These are phyloP conservation scores for Spialia ferax DNA, from an alignment of 2,888 invertebrate genomes.

Conservation along the genomic window DNA sequence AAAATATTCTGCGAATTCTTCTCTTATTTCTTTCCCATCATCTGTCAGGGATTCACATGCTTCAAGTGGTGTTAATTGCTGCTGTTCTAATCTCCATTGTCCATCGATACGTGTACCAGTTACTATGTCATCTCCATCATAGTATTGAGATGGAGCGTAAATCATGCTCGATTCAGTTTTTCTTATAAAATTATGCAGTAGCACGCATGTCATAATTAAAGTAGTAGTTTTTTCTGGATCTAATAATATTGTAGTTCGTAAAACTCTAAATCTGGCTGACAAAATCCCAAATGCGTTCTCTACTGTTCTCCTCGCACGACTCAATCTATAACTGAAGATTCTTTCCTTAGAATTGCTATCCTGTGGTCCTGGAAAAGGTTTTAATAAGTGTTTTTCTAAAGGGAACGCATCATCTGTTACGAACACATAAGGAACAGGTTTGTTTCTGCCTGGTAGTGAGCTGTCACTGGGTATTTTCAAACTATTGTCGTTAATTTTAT, in stretches of 20 bases:
- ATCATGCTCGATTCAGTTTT: constrained; percentile 30
- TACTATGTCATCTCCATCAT: constrained; percentile 44
- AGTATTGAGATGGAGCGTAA: constrained; percentile 47
- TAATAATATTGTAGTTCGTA: constrained; percentile 47
- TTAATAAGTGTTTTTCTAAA: constrained; percentile 45
- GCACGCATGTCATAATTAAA: constrained; percentile 49
- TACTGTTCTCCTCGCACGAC: constrained; percentile 47
- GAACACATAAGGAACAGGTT: constrained; percentile 46
- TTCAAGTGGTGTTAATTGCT: constrained; percentile 49
- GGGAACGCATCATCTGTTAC: constrained; percentile 47
- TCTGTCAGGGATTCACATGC: constrained; percentile 47
- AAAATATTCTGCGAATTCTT: constrained; percentile 49
- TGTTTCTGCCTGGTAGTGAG: constrained; percentile 39
- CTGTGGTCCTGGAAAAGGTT: constrained; percentile 47
- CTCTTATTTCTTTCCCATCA: constrained; percentile 50
- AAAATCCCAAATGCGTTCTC: constrained; percentile 47
- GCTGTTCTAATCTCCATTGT: constrained; percentile 48
- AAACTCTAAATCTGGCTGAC: constrained; percentile 40
- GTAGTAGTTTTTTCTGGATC: constrained; percentile 44
- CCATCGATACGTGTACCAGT: constrained; percentile 47
- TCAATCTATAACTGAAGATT: constrained; percentile 48
- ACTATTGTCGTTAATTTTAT: constrained; percentile 1
- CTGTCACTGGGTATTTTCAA: neutral
- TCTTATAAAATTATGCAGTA: constrained; percentile 47
- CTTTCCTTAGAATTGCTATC: constrained; percentile 46